Percentiles rank a stretch among this genome's conserved stretches.
These are phyloP conservation scores for Rhagoletis zephyria DNA, from an alignment of 1,140 invertebrate genomes.

Conservation along the genomic window DNA sequence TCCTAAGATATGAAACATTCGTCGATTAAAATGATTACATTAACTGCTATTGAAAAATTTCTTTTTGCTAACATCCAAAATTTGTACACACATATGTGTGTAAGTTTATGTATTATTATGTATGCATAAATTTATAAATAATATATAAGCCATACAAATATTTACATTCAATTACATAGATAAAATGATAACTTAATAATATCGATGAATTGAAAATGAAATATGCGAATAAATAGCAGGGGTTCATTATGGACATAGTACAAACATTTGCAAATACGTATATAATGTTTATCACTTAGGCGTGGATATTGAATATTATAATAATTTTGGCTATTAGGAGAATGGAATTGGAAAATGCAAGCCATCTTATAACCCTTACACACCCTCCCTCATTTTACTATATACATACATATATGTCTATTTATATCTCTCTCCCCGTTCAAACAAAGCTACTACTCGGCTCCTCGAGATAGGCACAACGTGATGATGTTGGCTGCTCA, in stretches of 20 bases:
- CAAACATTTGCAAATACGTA: neutral
- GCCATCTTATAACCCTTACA: neutral
- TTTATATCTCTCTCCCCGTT: neutral
- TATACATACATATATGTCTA: neutral
- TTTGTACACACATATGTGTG: neutral
- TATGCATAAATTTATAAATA: neutral
- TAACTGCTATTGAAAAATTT: neutral
- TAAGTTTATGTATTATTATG: neutral
- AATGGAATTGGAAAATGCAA: slow-evolving; percentile 2
- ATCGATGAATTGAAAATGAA: slow-evolving; percentile 19
- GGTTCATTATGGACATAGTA: slow-evolving; percentile 3
- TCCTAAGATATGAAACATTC: neutral
- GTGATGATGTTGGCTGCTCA: slow-evolving; percentile 57
- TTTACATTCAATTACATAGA: neutral
- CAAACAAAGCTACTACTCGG: slow-evolving; percentile 79
- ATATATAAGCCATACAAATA: slow-evolving; percentile 12
- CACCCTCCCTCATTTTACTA: neutral
- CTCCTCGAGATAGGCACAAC: slow-evolving; percentile 76
- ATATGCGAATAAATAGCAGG: slow-evolving; percentile 28
- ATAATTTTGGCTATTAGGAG: neutral
- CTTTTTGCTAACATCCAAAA: neutral
- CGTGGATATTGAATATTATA: neutral
- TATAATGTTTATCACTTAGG: slow-evolving; percentile 24
- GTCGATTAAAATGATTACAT: neutral
- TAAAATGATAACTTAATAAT: neutral